These are phyloP conservation scores for Delia radicum DNA, from an alignment of 1,140 invertebrate genomes.

Conservation along the genomic window DNA sequence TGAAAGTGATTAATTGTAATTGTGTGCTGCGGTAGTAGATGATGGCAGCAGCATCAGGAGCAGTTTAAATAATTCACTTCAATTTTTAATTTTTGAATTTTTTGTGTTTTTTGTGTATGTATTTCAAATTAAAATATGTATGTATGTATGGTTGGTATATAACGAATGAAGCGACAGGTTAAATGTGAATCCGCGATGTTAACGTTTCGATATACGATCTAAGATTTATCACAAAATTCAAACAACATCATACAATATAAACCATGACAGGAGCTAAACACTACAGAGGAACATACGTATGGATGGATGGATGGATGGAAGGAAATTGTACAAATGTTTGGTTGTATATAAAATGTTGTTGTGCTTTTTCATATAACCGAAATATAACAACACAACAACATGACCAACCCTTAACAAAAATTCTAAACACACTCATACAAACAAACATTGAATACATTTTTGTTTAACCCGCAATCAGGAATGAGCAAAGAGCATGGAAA, in stretches of 20 bases:
- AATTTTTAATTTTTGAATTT: slow-evolving; percentile 21
- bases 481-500: slow-evolving; percentile 37
- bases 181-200: slow-evolving; percentile 28
- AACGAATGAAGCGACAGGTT: slow-evolving; percentile 7
- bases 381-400: not conserved
- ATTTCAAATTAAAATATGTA: too few species aligned
- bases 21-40: not conserved
- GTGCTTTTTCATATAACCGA: not conserved
- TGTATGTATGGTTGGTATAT: too few species aligned
- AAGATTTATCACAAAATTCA: slow-evolving; percentile 52
- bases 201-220: slow-evolving; percentile 54
- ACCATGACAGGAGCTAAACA: not conserved
- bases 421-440: not conserved
- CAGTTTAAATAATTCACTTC: slow-evolving; percentile 10
- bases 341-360: not conserved
- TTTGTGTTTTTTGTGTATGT: not conserved
- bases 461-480: slow-evolving; percentile 14
- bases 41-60: not conserved
- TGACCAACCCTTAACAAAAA: not conserved
- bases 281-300: not conserved
- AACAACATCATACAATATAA: not conserved
- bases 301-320: not conserved
- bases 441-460: slow-evolving; percentile 16
- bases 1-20: slow-evolving; percentile 14
- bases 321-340: not conserved